These are phyloP conservation scores for Drosophila flavopinicola DNA, from an alignment of 2,888 invertebrate genomes.

Conservation along the genomic window DNA sequence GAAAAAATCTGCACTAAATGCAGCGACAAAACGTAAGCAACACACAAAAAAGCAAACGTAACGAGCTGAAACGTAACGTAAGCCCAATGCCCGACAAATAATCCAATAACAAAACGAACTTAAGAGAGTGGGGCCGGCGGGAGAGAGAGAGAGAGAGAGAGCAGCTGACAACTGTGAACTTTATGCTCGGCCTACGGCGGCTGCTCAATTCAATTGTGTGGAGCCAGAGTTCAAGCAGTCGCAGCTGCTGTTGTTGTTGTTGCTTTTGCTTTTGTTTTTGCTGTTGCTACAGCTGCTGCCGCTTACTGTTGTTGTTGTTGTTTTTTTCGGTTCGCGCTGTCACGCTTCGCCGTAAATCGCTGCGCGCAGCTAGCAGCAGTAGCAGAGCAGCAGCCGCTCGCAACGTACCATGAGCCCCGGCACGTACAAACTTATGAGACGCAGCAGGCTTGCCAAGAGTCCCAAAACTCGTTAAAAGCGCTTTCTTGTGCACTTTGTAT, in stretches of 20 bases:
- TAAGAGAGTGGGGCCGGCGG: background rate
- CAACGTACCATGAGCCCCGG: conserved; percentile 21
- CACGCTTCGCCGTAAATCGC: conserved; percentile 56
- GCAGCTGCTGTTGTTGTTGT: conserved; percentile 15
- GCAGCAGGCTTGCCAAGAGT: conserved; percentile 33
- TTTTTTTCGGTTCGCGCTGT: conserved; percentile 23
- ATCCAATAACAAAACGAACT: conserved; percentile 29
- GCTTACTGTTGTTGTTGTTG: conserved; percentile 8
- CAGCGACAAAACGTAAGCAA: conserved; percentile 3
- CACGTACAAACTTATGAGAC: conserved; percentile 62
- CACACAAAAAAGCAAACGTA: conserved; percentile 16
- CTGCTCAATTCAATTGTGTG: conserved; percentile 43
- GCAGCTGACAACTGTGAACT: conserved; percentile 49
- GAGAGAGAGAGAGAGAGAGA: background rate
- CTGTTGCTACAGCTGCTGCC: conserved; percentile 11
- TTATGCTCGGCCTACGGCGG: conserved; percentile 52
- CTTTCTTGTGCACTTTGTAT: conserved; percentile 47
- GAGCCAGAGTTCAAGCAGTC: conserved; percentile 33
- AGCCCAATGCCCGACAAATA: conserved; percentile 29
- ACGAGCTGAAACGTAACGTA: conserved; percentile 31
- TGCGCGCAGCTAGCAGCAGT: conserved; percentile 6
- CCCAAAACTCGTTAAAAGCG: conserved; percentile 75
- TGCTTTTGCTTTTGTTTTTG: conserved; percentile 15
- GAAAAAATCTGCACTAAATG: conserved; percentile 21
- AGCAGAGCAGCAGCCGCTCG: conserved; percentile 11